Conservation (phyloP, 1,140 invertebrate species). For the Ceratitis capitata region DNA sequence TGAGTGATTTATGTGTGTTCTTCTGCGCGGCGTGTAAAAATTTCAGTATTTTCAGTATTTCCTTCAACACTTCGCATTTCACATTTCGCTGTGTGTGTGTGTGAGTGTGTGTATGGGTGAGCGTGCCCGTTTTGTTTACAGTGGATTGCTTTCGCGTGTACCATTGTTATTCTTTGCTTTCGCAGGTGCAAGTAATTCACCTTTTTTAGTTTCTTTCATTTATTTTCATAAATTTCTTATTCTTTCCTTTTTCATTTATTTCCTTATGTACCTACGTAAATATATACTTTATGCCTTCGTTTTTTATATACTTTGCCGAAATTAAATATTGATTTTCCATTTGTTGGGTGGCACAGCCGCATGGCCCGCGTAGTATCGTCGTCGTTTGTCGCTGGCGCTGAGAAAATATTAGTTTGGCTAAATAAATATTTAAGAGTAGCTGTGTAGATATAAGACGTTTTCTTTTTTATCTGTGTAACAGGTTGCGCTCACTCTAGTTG, state of each 20-base stretch:
- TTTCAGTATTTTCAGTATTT: background rate
- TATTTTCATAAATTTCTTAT: too few relatives aligned
- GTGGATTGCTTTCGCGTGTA: background rate
- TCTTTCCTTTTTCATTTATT: background rate
- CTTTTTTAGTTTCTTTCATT: background rate
- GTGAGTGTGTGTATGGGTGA: too few relatives aligned
- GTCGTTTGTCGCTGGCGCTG: background rate
- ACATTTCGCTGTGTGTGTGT: background rate
- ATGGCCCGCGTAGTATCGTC: background rate
- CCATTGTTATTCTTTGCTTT: background rate
- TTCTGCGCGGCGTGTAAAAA: background rate
- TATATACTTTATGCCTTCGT: background rate
- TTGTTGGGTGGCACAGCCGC: too few relatives aligned
- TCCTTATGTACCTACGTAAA: background rate
- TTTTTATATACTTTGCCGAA: conserved; percentile 19
- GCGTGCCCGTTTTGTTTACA: too few relatives aligned
- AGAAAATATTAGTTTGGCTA: background rate
- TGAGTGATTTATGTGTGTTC: conserved; percentile 15
- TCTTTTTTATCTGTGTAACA: background rate
- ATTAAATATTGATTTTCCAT: conserved; percentile 37
- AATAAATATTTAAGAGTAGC: background rate
- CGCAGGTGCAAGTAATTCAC: background rate
- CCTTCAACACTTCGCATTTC: background rate
- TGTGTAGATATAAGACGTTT: background rate
- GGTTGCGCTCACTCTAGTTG: background rate